Conservation (phyloP, 2,888 invertebrate genomes). For the Physocephala rufipes region DNA sequence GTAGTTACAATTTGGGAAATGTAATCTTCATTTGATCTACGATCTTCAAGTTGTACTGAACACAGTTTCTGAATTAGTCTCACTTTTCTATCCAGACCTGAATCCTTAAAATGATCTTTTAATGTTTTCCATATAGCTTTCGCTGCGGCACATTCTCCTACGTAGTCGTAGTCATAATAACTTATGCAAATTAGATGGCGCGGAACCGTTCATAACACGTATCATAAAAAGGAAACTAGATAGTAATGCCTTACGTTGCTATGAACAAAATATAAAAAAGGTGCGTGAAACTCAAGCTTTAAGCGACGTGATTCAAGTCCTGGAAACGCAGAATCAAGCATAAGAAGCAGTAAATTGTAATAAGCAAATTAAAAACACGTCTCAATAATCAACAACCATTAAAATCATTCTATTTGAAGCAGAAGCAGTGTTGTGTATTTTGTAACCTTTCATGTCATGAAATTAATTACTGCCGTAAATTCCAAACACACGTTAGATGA, state of each 20-base stretch:
- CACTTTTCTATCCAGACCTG: too few species aligned
- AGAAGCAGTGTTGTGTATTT: constrained; percentile 8
- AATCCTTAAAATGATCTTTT: too few species aligned
- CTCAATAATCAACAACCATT: not conserved
- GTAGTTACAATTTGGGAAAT: too few species aligned
- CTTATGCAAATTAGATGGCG: not conserved
- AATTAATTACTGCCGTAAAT: constrained; percentile 16
- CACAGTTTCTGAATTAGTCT: too few species aligned
- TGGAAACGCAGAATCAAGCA: constrained; percentile 29
- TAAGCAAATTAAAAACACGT: not conserved
- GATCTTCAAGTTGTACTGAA: too few species aligned
- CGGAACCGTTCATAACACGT: constrained; percentile 2
- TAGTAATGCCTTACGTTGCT: constrained; percentile 3
- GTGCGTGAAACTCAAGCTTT: constrained; percentile 1
- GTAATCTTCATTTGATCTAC: too few species aligned
- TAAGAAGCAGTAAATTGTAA: constrained; percentile 19
- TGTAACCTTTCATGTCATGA: constrained; percentile 19
- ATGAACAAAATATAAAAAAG: constrained; percentile 17
- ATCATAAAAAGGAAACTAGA: constrained; percentile 16
- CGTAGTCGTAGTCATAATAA: too few species aligned
- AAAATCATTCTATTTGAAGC: not conserved
- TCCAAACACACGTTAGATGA: not conserved
- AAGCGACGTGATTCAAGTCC: constrained; percentile 12
- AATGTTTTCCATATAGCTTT: too few species aligned
- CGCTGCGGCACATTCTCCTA: too few species aligned